Conservation (phyloP, 2,113 vertebrate genomes). For the Caloenas nicobarica region DNA sequence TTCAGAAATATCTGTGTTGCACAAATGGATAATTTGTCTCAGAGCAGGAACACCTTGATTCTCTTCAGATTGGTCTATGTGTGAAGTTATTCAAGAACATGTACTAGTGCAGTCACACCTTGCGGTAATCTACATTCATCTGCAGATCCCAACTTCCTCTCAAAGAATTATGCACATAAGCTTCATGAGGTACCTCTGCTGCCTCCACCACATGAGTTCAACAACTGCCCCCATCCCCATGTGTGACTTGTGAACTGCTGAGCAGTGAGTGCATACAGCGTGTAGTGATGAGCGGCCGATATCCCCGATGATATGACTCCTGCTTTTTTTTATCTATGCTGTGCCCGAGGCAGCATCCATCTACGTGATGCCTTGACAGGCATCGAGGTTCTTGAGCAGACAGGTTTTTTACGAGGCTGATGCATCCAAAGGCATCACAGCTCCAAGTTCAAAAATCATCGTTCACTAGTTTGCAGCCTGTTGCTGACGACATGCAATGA, state of each 20-base stretch:
- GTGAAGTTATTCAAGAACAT: background rate
- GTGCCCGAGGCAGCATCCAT: background rate
- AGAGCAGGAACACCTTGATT: background rate
- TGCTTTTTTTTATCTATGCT: background rate
- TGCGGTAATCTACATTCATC: background rate
- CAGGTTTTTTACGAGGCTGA: background rate
- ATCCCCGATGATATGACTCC: background rate
- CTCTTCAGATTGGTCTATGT: background rate
- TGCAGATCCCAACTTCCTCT: background rate
- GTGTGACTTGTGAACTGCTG: background rate
- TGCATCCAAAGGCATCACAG: background rate
- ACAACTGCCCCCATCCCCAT: background rate
- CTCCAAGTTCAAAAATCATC: background rate
- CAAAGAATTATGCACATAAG: background rate
- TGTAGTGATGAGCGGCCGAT: background rate
- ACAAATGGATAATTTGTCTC: background rate
- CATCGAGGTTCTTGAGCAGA: background rate
- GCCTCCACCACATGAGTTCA: background rate
- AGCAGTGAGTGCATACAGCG: background rate
- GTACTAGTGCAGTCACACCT: background rate
- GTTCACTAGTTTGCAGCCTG: background rate
- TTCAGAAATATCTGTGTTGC: background rate
- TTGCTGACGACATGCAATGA: background rate
- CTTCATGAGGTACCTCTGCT: background rate
- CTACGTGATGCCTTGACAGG: accelerated